Percentiles rank a stretch among this genome's conserved stretches.
Conservation (phyloP, 2,888 invertebrate species). For the Cylindroiulus punctatus region DNA sequence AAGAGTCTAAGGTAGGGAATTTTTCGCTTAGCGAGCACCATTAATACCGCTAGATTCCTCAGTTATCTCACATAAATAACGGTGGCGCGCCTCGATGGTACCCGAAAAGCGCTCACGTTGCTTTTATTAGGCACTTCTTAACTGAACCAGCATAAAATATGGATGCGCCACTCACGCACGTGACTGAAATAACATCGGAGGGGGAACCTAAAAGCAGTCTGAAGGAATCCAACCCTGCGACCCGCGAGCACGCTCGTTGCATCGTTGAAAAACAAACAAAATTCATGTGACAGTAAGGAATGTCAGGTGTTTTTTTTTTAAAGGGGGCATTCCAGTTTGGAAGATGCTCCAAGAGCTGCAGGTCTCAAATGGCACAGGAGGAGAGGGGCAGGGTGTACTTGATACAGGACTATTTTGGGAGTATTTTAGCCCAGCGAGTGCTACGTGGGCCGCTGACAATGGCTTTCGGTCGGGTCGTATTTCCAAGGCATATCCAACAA, state of each 20-base stretch:
- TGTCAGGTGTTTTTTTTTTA: conserved; percentile 35
- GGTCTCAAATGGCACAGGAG: background rate
- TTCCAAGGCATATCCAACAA: background rate
- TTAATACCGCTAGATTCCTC: conserved; percentile 6
- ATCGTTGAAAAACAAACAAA: conserved; percentile 31
- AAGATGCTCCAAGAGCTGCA: background rate
- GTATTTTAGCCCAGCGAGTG: background rate
- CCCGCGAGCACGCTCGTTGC: conserved; percentile 3
- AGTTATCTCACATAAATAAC: background rate
- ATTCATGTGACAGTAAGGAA: conserved; percentile 29
- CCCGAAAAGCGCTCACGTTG: background rate
- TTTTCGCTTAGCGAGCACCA: too few relatives aligned
- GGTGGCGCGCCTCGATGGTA: background rate
- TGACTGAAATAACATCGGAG: conserved; percentile 20
- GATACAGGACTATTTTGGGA: background rate
- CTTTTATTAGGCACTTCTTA: conserved; percentile 28
- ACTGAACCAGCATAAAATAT: conserved; percentile 29
- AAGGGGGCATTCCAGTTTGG: conserved; percentile 27
- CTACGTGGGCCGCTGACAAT: background rate
- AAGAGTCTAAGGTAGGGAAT: background rate
- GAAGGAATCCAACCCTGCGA: conserved; percentile 20
- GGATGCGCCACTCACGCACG: conserved; percentile 27
- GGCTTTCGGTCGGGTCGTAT: background rate
- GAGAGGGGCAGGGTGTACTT: background rate
- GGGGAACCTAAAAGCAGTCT: conserved; percentile 6